Evolutionary conservation across 2,888 invertebrate genomes (phyloP), one percentile per base, ranked within the genome.

Genomic region (Chymomyza fuscimana): DNA sequence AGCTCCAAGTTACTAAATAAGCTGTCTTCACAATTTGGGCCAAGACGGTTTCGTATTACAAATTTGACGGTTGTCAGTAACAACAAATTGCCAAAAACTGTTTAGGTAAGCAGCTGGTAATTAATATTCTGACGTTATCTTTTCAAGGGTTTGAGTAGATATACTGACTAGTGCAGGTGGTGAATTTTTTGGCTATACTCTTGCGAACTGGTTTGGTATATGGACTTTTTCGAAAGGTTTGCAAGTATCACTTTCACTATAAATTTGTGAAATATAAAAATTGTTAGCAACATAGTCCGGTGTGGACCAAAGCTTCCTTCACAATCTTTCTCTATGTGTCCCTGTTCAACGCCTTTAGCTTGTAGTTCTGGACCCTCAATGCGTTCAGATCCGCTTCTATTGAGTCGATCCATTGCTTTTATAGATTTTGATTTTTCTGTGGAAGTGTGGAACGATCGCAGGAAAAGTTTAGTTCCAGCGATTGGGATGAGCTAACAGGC

Each of bases 31-130:
- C 63, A 51, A 70, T 69, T 70, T 32, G 15, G 19, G 58, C 22
- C 9, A 25, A 58, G 25, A 46, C 12, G 25, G 58, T 54, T 19
- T 54, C 29, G 58, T 73, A 79, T 85, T 85, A 79, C 86, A 73
- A 65, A 64, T 63, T 74, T 66, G 72, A 67, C 69, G 74, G 67
- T 67, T 74, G 58, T 60, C 74, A 64, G 65, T 63, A 62, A 61
- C 72, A 69, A 69, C 64, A 69, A 72, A 67, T 73, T 73, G 67
- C 65, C 65, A 66, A 69, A 65, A 68, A 69, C 68, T 74, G 71
- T 70, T 78, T 72, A 69, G 77, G 59, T 77, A 77, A 77, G 73
- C 77, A 74, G 65, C 77, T 5, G 65, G 80, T 81, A 81, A 81
- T 81, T 81, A 82, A 81, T 81, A 81, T 81, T 84, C 68, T 70